A percentile compares a stretch with the other conserved stretches of the same genome.
Conservation (phyloP, 1,140 invertebrate genomes). For the Scylla paramamosain region DNA sequence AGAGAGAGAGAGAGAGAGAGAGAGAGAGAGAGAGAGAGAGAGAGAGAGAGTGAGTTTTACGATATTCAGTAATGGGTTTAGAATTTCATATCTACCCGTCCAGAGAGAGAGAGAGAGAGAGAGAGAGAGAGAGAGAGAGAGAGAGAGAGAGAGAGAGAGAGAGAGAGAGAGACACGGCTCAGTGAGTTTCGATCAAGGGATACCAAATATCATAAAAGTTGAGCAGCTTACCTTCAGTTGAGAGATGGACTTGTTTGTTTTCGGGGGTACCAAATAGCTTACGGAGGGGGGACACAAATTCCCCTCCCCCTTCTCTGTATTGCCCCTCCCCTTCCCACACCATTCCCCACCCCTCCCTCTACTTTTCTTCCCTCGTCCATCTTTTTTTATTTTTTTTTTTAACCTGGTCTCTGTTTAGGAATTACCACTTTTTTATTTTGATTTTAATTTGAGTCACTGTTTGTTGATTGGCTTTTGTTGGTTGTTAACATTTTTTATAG, state of each 20-base stretch:
- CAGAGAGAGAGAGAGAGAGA: too few species aligned
- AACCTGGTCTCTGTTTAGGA: too few species aligned
- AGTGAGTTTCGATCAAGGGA: not conserved
- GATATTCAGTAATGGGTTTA: too few species aligned
- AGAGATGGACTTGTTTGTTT: not conserved
- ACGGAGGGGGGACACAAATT: not conserved
- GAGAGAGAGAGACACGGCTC: not conserved
- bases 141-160: conserved; percentile 45
- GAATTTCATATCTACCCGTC: too few species aligned
- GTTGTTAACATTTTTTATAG: too few species aligned
- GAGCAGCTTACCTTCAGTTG: not conserved
- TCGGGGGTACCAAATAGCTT: not conserved
- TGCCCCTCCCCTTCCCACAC: too few species aligned
- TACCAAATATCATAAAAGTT: not conserved
- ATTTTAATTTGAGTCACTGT: too few species aligned
- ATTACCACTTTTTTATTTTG: too few species aligned
- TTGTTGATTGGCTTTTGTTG: too few species aligned
- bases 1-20: conserved; percentile 5
- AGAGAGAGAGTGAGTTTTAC: conserved; percentile 33
- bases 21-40: conserved; percentile 34
- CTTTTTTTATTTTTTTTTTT: too few species aligned
- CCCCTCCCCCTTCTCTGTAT: not conserved
- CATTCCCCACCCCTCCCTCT: too few species aligned
- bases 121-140: conserved; percentile 16
- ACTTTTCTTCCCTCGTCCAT: too few species aligned